A percentile compares a stretch with the other conserved stretches of the same genome.
These are phyloP conservation scores for Pandemis heparana DNA, from an alignment of 2,888 invertebrate species.

Conservation along the genomic window DNA sequence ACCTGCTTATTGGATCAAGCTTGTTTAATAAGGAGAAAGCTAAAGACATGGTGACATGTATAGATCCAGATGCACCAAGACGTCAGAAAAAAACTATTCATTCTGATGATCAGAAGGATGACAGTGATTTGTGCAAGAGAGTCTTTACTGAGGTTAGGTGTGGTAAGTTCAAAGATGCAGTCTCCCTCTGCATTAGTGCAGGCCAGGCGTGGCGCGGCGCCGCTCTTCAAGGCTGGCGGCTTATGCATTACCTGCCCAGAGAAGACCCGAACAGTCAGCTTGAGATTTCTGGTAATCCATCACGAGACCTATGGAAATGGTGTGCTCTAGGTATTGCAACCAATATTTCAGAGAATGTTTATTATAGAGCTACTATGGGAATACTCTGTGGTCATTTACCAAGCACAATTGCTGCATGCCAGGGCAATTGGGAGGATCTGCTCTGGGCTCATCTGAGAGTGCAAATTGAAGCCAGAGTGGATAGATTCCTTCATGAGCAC, in stretches of 20 bases:
- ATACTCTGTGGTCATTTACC: slow-evolving; percentile 93
- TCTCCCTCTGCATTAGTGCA: slow-evolving; percentile 92
- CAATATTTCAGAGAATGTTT: slow-evolving; percentile 83
- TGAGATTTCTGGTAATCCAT: slow-evolving; percentile 93
- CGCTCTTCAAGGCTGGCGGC: slow-evolving; percentile 95
- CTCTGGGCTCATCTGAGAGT: slow-evolving; percentile 95
- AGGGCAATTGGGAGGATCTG: slow-evolving; percentile 94
- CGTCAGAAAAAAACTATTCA: slow-evolving; percentile 92
- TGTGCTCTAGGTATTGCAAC: slow-evolving; percentile 88
- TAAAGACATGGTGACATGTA: slow-evolving; percentile 85
- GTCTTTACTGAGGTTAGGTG: slow-evolving; percentile 92
- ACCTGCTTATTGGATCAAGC: slow-evolving; percentile 85
- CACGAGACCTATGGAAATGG: slow-evolving; percentile 92
- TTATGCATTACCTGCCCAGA: slow-evolving; percentile 94
- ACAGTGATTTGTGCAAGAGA: slow-evolving; percentile 81
- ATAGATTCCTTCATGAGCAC: slow-evolving; percentile 85
- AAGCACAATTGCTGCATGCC: slow-evolving; percentile 90
- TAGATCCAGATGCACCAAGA: slow-evolving; percentile 96
- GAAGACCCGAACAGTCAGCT: slow-evolving; percentile 74
- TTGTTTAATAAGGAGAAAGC: slow-evolving; percentile 79
- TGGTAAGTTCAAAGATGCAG: slow-evolving; percentile 94
- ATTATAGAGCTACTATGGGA: slow-evolving; percentile 89
- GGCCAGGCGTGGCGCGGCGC: slow-evolving; percentile 98
- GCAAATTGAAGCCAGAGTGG: slow-evolving; percentile 94
- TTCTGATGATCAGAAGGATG: slow-evolving; percentile 94